Evolutionary conservation across 2,888 invertebrate species (phyloP), one percentile per base, ranked within the genome.

Genomic region (Gryllus longicercus): DNA sequence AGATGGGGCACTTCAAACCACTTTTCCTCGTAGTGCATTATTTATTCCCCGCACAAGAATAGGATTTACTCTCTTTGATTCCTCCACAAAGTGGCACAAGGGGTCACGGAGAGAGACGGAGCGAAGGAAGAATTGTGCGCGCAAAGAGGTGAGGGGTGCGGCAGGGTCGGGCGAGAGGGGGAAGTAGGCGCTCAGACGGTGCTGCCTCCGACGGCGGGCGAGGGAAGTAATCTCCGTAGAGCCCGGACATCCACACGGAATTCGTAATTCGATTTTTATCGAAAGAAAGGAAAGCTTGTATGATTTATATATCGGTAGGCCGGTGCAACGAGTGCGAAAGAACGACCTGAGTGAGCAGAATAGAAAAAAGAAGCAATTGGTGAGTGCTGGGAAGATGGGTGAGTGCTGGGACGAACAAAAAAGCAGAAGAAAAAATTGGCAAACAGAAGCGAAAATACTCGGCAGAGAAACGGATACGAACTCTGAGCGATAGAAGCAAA

Each of bases 291-390:
- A 63, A 63, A 63, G 14, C 63, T n/a, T 63, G n/a, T 63, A 63
- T 63, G 63, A 63, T 63, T 63, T 63, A 63, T 63, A n/a, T 63
- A 63, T 63, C 63, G n/a, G 14, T 63, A 63, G 63, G n/a, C 63
- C 63, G 63, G n/a, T n/a, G 63, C 14, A n/a, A 18, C 63, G 63
- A 38, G 38, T 63, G 63, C n/a, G 16, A 63, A 18, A n/a, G 63
- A 63, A 63, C n/a, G 63, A 8, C 38, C 38, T 38, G 38, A 38
- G 38, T 38, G 38, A 38, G 38, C 38, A 38, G 38, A 38, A 38
- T 38, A 38, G 38, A 38, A 38, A 38, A 38, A 38, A 38, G 38
- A 38, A 38, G 38, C 38, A 38, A 38, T 38, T 38, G 38, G 25
- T 8, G 38, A 38, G 38, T 38, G 38, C 38, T 38, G 38, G 38